phyloP scores from a whole-genome alignment of 2,888 invertebrate species.

The Fragum sueziense region DNA sequence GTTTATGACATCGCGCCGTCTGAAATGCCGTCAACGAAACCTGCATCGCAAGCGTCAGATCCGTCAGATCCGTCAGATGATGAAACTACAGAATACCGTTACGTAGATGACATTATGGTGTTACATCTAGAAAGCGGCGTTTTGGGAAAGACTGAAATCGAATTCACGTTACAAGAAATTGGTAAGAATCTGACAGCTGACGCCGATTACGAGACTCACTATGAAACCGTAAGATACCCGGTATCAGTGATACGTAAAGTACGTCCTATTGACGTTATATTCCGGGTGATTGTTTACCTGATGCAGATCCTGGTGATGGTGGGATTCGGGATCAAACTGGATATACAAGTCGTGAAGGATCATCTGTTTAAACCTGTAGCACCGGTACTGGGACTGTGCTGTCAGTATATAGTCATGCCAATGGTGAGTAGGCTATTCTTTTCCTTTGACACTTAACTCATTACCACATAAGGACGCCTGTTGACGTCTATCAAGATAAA shows the following conservation, averaged over 20 bases:
- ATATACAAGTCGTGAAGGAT: slow-evolving; percentile 79
- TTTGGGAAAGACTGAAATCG: neutral
- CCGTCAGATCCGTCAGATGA: neutral
- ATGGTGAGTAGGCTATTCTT: slow-evolving; percentile 79
- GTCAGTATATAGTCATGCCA: slow-evolving; percentile 84
- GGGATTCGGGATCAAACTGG: slow-evolving; percentile 81
- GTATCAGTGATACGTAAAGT: slow-evolving; percentile 64
- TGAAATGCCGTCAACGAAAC: neutral
- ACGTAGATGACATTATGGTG: neutral
- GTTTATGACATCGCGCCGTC: neutral
- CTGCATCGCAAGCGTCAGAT: neutral
- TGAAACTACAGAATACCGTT: neutral
- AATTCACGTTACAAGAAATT: slow-evolving; percentile 7
- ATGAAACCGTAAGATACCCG: slow-evolving; percentile 20
- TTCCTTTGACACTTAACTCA: no score
- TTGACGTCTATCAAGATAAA: no score
- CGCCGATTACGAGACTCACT: neutral
- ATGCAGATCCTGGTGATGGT: slow-evolving; percentile 80
- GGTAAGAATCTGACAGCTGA: neutral
- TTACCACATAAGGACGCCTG: no score
- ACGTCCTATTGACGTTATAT: slow-evolving; percentile 70
- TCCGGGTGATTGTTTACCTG: slow-evolving; percentile 77
- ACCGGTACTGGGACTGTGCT: slow-evolving; percentile 83
- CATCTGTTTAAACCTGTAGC: slow-evolving; percentile 83
- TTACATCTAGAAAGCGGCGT: neutral